Conservation (phyloP, 2,888 invertebrate species). For the Andrena minutula region DNA sequence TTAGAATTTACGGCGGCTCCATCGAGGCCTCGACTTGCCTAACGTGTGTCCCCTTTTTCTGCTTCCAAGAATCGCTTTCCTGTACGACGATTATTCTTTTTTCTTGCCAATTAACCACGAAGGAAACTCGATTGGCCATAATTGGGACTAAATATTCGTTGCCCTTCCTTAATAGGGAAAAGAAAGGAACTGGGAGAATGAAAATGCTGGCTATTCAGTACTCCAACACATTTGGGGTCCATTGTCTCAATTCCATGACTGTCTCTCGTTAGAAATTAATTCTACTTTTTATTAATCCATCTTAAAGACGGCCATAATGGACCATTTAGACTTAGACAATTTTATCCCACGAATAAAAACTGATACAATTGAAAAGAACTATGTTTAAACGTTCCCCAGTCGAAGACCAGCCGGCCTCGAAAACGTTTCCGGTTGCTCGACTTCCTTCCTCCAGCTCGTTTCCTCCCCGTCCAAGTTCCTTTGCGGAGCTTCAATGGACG, state of each 20-base stretch:
- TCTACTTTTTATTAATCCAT: too few species aligned
- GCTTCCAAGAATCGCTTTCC: conserved; percentile 57
- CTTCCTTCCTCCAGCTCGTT: not conserved
- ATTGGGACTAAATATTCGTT: conserved; percentile 48
- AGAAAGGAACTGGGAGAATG: not conserved
- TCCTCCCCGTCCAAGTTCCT: not conserved
- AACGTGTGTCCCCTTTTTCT: conserved; percentile 43
- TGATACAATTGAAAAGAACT: not conserved
- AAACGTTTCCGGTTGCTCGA: not conserved
- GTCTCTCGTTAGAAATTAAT: too few species aligned
- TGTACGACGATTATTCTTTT: conserved; percentile 47
- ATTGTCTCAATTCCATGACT: not conserved
- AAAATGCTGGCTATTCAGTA: not conserved
- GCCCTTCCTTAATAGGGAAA: conserved; percentile 32
- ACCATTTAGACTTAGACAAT: not conserved
- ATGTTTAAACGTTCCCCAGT: not conserved
- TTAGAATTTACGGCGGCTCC: conserved; percentile 75
- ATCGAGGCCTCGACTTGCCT: conserved; percentile 54
- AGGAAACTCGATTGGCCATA: conserved; percentile 41
- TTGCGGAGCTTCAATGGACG: not conserved
- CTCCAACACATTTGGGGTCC: not conserved
- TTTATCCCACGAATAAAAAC: not conserved
- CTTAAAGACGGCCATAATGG: too few species aligned
- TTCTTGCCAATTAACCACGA: conserved; percentile 45
- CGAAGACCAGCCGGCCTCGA: not conserved